Base-by-base conservation (phyloP, 2,797 vertebrate genomes). In the Chelon labrosus region DNA sequence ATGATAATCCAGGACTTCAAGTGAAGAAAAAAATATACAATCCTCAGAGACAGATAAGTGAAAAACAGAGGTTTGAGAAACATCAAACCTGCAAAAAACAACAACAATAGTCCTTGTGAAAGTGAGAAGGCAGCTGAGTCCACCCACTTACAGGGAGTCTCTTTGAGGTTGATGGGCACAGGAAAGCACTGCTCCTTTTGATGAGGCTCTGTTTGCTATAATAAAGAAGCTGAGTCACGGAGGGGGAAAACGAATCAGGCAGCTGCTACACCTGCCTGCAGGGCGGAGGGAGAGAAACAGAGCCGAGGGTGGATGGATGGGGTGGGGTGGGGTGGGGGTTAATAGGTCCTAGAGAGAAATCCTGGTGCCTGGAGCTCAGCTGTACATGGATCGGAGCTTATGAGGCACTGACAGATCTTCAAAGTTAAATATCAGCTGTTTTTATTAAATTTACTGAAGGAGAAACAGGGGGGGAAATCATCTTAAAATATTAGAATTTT, bases 261-360 rank as follows among this genome's bases (percentile, higher is more conserved):
- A 62, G 83, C 85, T 85, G 79, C 88, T 91, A 22, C 76, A 95
- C 95, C 94, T 96, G 93, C 94, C 93, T 91, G 85, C 78, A 81
- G 90, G 91, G 89, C 85, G 87, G 86, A 67, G 77, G 46, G 70
- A 73, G 68, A 77, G 37, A 66, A 17, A 65, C 14, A 73, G 37
- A 75, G 44, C 44, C 35, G 62, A 55, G 27, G 22, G 44, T 54
- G 6, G 52, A 35, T 54, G 52, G 25, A 17, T 10, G 54, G 57
- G n/a, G 56, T 20, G 25, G 52, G 77, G 60, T 10, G 57, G 54
- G n/a, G 56, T 20, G 25, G 49, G 77, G 60, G 75, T 80, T 80
- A 69, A 83, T 73, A 50, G 57, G 50, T 65, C 61, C 19, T 11
- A 3, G 19, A 61, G 47, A 50, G 50, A 89, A 92, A 85, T 58